phyloP scores from a whole-genome alignment of 2,888 invertebrate species.

The Silvanus unidentatus region DNA sequence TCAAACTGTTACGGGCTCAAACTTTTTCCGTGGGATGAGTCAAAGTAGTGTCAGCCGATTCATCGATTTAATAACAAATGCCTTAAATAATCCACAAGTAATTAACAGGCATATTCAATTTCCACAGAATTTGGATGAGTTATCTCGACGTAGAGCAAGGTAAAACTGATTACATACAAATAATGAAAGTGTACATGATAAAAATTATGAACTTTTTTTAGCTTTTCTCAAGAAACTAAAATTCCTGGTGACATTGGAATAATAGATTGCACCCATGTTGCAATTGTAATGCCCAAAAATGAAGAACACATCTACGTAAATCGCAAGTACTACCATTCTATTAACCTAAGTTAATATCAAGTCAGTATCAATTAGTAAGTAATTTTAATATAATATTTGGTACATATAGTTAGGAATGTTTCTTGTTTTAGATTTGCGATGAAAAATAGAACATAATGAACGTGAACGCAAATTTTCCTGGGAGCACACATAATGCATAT shows the following conservation, averaged over 20 bases:
- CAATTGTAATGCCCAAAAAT: constrained; percentile 22
- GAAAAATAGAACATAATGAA: constrained; percentile 9
- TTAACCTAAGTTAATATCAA: too few relatives aligned
- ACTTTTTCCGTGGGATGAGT: constrained; percentile 11
- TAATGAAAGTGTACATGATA: neutral
- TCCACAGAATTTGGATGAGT: constrained; percentile 13
- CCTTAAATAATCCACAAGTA: constrained; percentile 9
- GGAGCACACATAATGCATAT: constrained; percentile 10
- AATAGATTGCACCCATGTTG: constrained; percentile 29
- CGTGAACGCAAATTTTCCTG: constrained; percentile 11
- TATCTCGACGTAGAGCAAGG: constrained; percentile 10
- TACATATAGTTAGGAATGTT: neutral
- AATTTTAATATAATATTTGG: neutral
- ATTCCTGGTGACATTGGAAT: constrained; percentile 23
- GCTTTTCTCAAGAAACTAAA: constrained; percentile 10
- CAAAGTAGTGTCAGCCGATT: constrained; percentile 16
- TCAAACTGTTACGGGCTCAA: constrained; percentile 13
- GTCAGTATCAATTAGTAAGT: constrained; percentile 24
- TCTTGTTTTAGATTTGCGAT: constrained; percentile 9
- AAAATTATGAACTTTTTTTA: neutral
- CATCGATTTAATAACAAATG: constrained; percentile 12
- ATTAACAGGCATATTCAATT: constrained; percentile 13
- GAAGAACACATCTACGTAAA: constrained; percentile 30
- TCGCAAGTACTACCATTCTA: constrained; percentile 28
- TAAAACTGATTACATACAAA: constrained; percentile 3